phyloP scores from a whole-genome alignment of 2,113 vertebrate genomes.

The Climacteris rufus region DNA sequence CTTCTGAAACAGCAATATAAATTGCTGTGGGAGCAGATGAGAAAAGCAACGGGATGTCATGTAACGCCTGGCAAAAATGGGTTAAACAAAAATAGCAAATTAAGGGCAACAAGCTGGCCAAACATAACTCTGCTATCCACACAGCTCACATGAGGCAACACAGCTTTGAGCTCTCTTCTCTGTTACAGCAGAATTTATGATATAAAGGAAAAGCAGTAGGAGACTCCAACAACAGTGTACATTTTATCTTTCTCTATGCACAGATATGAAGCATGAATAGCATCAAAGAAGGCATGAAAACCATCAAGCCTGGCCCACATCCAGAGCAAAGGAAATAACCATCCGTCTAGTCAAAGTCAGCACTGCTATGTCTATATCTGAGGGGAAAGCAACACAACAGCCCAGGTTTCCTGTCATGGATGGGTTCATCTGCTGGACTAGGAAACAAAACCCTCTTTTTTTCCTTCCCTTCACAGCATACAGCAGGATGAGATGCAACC shows the following conservation, averaged over 20 bases:
- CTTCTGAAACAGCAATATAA: neutral
- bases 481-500: neutral
- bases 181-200: constrained; percentile 1
- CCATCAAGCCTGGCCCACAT: neutral
- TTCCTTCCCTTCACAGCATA: neutral
- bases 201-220: constrained; percentile 25
- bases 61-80: neutral
- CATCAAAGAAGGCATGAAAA: constrained; percentile 22
- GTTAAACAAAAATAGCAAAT: constrained; percentile 43
- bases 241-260: constrained; percentile 30
- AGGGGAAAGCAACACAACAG: neutral
- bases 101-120: neutral
- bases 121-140: constrained; percentile 3
- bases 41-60: neutral
- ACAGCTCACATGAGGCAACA: neutral
- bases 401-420: neutral
- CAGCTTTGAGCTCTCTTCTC: neutral
- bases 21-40: neutral
- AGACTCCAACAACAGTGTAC: neutral
- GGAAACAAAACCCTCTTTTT: neutral
- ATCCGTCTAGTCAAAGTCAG: neutral
- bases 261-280: constrained; percentile 37
- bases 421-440: neutral
- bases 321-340: neutral
- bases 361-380: neutral